Conservation (phyloP, 1,140 invertebrate genomes). For the Drosophila leontia region DNA sequence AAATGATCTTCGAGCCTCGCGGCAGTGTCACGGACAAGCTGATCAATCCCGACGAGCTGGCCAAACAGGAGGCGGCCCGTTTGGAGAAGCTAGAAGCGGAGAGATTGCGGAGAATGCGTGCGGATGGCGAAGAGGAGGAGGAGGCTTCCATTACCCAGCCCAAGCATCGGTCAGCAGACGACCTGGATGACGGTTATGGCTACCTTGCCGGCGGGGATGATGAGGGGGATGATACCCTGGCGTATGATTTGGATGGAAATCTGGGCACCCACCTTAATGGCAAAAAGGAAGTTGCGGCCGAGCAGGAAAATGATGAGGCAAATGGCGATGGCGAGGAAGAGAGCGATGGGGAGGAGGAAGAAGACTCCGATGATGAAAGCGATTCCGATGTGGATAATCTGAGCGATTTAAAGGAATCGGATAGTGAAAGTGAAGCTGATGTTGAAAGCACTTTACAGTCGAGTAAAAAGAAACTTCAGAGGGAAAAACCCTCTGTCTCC, state of each 20-base stretch:
- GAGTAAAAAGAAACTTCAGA: slow-evolving; percentile 45
- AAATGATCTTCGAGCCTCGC: slow-evolving; percentile 93
- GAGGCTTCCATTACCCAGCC: slow-evolving; percentile 73
- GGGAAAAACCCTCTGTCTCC: slow-evolving; percentile 61
- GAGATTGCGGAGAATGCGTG: slow-evolving; percentile 91
- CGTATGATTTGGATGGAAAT: slow-evolving; percentile 86
- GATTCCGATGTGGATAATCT: slow-evolving; percentile 84
- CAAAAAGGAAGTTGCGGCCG: slow-evolving; percentile 64
- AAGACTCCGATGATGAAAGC: slow-evolving; percentile 59
- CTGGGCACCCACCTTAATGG: slow-evolving; percentile 60
- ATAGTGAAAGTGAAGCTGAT: slow-evolving; percentile 76
- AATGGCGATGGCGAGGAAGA: slow-evolving; percentile 77
- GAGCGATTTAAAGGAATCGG: slow-evolving; percentile 85
- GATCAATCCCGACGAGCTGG: slow-evolving; percentile 93
- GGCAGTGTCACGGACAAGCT: slow-evolving; percentile 91
- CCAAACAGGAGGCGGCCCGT: slow-evolving; percentile 91
- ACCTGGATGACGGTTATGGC: slow-evolving; percentile 90
- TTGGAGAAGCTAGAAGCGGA: slow-evolving; percentile 93
- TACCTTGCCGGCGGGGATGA: slow-evolving; percentile 79
- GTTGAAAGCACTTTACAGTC: slow-evolving; percentile 23
- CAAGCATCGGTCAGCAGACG: slow-evolving; percentile 91
- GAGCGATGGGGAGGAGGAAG: slow-evolving; percentile 67
- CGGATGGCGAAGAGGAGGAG: slow-evolving; percentile 85
- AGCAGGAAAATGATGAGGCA: slow-evolving; percentile 63
- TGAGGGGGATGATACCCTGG: slow-evolving; percentile 81